These are phyloP conservation scores for Nestor notabilis DNA, from an alignment of 2,113 vertebrate species.

Conservation along the genomic window DNA sequence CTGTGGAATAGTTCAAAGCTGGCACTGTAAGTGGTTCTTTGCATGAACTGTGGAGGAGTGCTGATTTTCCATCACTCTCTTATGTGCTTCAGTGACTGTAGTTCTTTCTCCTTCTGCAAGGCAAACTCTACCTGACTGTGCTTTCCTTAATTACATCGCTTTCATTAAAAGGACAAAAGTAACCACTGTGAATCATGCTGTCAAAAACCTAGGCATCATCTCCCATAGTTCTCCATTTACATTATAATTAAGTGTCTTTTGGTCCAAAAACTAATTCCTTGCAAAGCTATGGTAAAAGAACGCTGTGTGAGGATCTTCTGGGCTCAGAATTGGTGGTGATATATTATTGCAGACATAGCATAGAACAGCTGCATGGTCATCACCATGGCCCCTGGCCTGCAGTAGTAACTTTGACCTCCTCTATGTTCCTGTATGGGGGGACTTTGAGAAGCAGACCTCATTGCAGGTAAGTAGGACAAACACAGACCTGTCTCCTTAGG, in stretches of 20 bases:
- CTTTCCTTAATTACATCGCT: background rate
- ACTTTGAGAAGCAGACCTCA: background rate
- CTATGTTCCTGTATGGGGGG: background rate
- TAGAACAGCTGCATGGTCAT: background rate
- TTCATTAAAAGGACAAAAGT: constrained; percentile 23
- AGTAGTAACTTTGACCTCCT: background rate
- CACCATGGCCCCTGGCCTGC: background rate
- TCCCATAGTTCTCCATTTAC: background rate
- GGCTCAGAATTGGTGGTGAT: background rate
- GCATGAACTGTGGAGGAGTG: background rate
- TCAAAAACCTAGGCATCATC: background rate
- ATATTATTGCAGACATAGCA: background rate
- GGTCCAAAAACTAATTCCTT: background rate
- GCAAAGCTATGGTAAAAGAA: background rate
- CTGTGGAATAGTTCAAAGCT: background rate
- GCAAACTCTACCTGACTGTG: background rate
- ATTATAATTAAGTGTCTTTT: background rate
- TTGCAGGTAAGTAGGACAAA: background rate
- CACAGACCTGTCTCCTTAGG: background rate
- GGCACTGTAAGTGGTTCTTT: background rate
- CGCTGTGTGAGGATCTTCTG: background rate
- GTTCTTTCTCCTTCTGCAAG: constrained; percentile 1
- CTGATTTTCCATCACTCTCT: background rate
- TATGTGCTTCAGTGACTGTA: background rate
- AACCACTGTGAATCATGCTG: background rate